Percentiles rank a stretch among this genome's conserved stretches.
Evolutionary conservation across 1,140 invertebrate genomes (phyloP).

Genomic region (Heliconius nattereri): DNA sequence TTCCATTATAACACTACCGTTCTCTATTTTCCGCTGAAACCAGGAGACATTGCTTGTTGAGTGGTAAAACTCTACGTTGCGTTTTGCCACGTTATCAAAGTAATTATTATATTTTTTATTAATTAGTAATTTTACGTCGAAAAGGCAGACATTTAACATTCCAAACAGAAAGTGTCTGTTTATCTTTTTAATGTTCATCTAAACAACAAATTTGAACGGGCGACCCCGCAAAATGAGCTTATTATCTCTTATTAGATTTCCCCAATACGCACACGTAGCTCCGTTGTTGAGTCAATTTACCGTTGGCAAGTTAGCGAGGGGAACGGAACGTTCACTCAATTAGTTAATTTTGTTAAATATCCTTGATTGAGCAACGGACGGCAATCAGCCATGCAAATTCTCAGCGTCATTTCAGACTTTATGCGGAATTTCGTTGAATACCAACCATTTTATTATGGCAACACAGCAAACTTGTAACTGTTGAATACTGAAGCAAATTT

Average conservation of each 20-base stretch:
- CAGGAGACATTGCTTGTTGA: too few species aligned
- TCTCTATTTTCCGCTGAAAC: too few species aligned
- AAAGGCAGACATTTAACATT: not conserved
- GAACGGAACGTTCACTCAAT: constrained; percentile 73
- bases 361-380: constrained; percentile 78
- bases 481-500: not conserved
- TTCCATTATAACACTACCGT: too few species aligned
- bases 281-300: constrained; percentile 70
- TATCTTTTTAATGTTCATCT: constrained; percentile 23
- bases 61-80: too few species aligned
- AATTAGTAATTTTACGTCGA: not conserved
- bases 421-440: constrained; percentile 59
- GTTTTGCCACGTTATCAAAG: too few species aligned
- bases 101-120: too few species aligned
- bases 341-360: constrained; percentile 80
- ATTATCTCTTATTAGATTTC: constrained; percentile 71
- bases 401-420: constrained; percentile 62
- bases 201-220: constrained; percentile 46
- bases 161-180: constrained; percentile 1
- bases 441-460: constrained; percentile 17
- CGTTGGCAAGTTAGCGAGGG: constrained; percentile 58
- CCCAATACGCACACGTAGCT: constrained; percentile 66
- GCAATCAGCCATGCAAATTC: constrained; percentile 80
- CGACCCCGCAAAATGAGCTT: constrained; percentile 55
- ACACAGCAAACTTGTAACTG: constrained; percentile 5